phyloP scores from a whole-genome alignment of 2,797 vertebrate species.

The Hapalemur alaotrensis region DNA sequence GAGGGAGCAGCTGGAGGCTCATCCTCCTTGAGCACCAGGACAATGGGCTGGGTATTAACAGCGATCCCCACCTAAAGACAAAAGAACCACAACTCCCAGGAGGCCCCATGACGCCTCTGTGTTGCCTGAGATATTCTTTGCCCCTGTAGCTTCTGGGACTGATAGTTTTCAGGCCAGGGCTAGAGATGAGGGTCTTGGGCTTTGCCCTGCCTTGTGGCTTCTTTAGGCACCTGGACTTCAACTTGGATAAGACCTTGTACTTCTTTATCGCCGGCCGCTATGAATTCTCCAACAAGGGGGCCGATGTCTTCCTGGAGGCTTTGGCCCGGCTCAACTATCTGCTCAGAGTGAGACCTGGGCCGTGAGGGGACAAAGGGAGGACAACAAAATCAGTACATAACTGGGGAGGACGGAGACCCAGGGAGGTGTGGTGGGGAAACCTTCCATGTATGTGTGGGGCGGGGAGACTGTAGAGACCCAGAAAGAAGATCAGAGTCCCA shows the following conservation, averaged over 20 bases:
- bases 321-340: slow-evolving; percentile 95
- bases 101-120: neutral
- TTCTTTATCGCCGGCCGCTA: slow-evolving; percentile 96
- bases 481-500: neutral
- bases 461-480: neutral
- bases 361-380: neutral
- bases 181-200: neutral
- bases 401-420: neutral
- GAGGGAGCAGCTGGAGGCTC: neutral
- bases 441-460: neutral
- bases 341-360: slow-evolving; percentile 85
- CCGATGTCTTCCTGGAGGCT: slow-evolving; percentile 93
- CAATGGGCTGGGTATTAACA: neutral
- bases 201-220: slow-evolving; percentile 21
- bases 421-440: neutral
- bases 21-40: neutral
- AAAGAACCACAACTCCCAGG: neutral
- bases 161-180: neutral
- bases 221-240: slow-evolving; percentile 93
- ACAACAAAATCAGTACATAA: neutral
- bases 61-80: neutral
- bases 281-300: slow-evolving; percentile 96
- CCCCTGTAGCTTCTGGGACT: neutral
- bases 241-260: slow-evolving; percentile 95
- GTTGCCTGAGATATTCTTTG: neutral